These are phyloP conservation scores for Diuraphis noxia DNA, from an alignment of 1,140 invertebrate genomes.

Conservation along the genomic window DNA sequence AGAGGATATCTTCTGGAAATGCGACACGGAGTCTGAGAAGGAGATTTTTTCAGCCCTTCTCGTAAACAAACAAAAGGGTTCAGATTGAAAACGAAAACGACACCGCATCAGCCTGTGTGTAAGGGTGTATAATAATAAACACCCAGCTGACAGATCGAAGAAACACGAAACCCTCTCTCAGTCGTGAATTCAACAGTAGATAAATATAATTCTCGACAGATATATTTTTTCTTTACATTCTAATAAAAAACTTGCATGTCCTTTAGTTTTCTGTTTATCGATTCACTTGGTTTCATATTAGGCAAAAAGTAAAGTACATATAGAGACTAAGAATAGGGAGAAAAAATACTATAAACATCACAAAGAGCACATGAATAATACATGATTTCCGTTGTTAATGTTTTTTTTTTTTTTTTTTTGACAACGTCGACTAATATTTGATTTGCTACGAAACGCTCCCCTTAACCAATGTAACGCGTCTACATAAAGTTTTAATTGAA, in stretches of 20 bases:
- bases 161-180: slow-evolving; percentile 34
- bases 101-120: not conserved
- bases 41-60: slow-evolving; percentile 9
- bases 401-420: slow-evolving; percentile 44
- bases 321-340: not conserved
- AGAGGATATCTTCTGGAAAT: slow-evolving; percentile 21
- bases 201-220: slow-evolving; percentile 34
- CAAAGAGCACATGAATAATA: slow-evolving; percentile 49
- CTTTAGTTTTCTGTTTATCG: slow-evolving; percentile 41
- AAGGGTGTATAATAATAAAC: slow-evolving; percentile 42
- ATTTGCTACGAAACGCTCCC: slow-evolving; percentile 15
- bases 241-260: slow-evolving; percentile 29
- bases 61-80: slow-evolving; percentile 50
- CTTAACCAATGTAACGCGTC: not conserved
- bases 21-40: slow-evolving; percentile 22
- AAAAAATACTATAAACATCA: slow-evolving; percentile 28
- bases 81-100: slow-evolving; percentile 52
- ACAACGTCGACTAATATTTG: slow-evolving; percentile 45
- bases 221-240: slow-evolving; percentile 31
- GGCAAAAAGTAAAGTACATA: not conserved
- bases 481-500: slow-evolving; percentile 37
- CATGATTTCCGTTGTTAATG: slow-evolving; percentile 44
- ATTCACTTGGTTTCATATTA: slow-evolving; percentile 46
- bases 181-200: not conserved
- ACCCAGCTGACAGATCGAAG: slow-evolving; percentile 46